These are phyloP conservation scores for Neodiprion lecontei DNA, from an alignment of 1,140 invertebrate genomes.

Conservation along the genomic window DNA sequence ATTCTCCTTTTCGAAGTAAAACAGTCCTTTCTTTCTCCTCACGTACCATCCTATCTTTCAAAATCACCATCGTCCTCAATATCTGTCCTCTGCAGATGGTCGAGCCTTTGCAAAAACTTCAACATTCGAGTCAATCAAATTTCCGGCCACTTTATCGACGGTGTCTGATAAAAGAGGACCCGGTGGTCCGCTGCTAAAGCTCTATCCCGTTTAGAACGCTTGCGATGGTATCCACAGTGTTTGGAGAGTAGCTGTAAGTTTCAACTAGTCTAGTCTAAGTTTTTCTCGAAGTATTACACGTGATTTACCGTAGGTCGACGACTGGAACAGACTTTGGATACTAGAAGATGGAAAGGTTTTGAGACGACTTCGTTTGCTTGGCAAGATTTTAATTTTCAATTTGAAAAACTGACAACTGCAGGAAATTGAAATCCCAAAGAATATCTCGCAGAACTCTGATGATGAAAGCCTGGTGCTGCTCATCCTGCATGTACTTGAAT, in stretches of 20 bases:
- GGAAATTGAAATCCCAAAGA: conserved; percentile 46
- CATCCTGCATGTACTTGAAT: conserved; percentile 28
- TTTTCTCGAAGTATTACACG: conserved; percentile 27
- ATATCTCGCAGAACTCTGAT: conserved; percentile 16
- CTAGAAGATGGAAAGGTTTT: conserved; percentile 60
- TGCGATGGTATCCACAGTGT: conserved; percentile 36
- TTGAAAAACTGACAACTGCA: conserved; percentile 50
- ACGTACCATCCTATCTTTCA: no score
- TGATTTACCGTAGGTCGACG: conserved; percentile 61
- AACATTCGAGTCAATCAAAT: conserved; percentile 20
- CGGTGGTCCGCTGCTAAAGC: conserved; percentile 28
- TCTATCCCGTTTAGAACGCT: conserved; percentile 34
- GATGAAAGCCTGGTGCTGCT: background rate
- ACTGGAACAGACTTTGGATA: conserved; percentile 60
- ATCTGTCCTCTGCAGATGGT: conserved; percentile 17
- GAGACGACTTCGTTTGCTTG: conserved; percentile 47
- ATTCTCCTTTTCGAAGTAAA: no score
- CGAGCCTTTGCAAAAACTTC: conserved; percentile 38
- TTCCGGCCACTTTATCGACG: conserved; percentile 34
- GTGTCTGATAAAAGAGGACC: conserved; percentile 21
- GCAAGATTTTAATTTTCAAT: conserved; percentile 58
- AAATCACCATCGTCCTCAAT: no score
- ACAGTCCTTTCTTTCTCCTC: no score
- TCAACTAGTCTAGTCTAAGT: background rate
- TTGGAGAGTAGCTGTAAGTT: conserved; percentile 30